Evolutionary conservation across 2,888 invertebrate genomes (phyloP).

Genomic region (Monopis laevigella): DNA sequence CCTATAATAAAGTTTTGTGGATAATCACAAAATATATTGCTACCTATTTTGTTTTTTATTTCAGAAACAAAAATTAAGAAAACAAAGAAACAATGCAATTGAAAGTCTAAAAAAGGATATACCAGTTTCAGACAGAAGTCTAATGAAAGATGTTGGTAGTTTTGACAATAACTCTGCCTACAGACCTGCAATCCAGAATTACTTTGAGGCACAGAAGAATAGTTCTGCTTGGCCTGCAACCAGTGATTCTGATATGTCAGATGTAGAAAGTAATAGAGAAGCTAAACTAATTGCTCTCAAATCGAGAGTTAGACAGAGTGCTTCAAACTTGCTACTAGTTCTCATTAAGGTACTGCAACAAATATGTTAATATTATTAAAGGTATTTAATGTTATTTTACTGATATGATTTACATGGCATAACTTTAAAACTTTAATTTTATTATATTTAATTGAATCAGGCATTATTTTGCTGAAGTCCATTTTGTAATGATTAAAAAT

Average conservation of each 20-base stretch:
- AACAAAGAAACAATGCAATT: conserved; percentile 54
- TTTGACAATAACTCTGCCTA: conserved; percentile 49
- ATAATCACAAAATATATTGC: too few species aligned
- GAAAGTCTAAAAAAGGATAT: conserved; percentile 52
- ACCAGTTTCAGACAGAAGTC: conserved; percentile 48
- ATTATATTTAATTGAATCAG: too few species aligned
- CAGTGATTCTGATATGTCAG: conserved; percentile 76
- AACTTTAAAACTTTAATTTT: not conserved
- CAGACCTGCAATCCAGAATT: conserved; percentile 44
- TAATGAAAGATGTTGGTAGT: conserved; percentile 49
- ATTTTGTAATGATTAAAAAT: too few species aligned
- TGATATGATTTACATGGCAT: too few species aligned
- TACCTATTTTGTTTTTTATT: conserved; percentile 15
- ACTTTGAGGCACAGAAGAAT: conserved; percentile 36
- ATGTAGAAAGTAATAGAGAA: conserved; percentile 64
- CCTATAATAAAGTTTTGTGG: too few species aligned
- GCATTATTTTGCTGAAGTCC: too few species aligned
- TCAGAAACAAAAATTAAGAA: conserved; percentile 59
- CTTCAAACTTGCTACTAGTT: conserved; percentile 68
- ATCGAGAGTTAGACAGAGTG: conserved; percentile 73
- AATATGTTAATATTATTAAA: too few species aligned
- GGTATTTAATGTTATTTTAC: too few species aligned
- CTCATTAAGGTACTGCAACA: conserved; percentile 69
- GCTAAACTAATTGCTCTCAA: conserved; percentile 56
- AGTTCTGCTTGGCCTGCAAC: conserved; percentile 47